phyloP scores from a whole-genome alignment of 2,113 vertebrate genomes.

The Macroglossus sobrinus region DNA sequence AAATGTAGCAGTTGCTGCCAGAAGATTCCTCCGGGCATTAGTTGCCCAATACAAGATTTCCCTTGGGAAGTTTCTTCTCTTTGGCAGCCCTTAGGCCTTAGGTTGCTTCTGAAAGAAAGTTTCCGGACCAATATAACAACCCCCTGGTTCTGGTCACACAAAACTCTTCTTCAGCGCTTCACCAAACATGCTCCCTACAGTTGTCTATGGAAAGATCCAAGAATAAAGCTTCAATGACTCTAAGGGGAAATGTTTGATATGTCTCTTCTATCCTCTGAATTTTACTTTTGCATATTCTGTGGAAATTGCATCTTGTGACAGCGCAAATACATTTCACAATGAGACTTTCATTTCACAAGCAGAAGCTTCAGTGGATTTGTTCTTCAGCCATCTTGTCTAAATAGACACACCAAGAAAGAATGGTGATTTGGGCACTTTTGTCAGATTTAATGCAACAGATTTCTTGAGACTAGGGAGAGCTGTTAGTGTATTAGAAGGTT shows the following conservation, averaged over 20 bases:
- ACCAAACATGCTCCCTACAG: slow-evolving; percentile 88
- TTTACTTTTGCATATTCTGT: slow-evolving; percentile 94
- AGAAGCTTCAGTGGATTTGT: slow-evolving; percentile 89
- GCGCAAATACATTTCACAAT: slow-evolving; percentile 91
- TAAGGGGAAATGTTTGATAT: slow-evolving; percentile 90
- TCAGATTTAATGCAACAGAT: slow-evolving; percentile 91
- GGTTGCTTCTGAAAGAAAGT: slow-evolving; percentile 20
- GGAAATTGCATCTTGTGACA: slow-evolving; percentile 92
- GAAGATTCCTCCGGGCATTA: neutral
- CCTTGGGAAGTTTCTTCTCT: neutral
- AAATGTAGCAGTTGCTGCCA: neutral
- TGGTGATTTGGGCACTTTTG: slow-evolving; percentile 88
- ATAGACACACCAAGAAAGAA: slow-evolving; percentile 90
- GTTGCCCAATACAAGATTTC: neutral
- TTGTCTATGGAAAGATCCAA: slow-evolving; percentile 89
- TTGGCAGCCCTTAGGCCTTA: neutral
- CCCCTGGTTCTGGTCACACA: neutral
- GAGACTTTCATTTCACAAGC: slow-evolving; percentile 72
- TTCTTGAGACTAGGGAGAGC: slow-evolving; percentile 89
- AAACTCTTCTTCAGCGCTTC: slow-evolving; percentile 71
- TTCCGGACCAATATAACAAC: neutral
- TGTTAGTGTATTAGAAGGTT: slow-evolving; percentile 84
- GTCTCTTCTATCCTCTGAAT: slow-evolving; percentile 93
- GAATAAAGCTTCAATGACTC: slow-evolving; percentile 89
- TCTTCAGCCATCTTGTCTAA: slow-evolving; percentile 92